Evolutionary conservation across 2,113 vertebrate species (phyloP), one percentile per base, ranked within the genome.

Genomic region (Gadus macrocephalus): DNA sequence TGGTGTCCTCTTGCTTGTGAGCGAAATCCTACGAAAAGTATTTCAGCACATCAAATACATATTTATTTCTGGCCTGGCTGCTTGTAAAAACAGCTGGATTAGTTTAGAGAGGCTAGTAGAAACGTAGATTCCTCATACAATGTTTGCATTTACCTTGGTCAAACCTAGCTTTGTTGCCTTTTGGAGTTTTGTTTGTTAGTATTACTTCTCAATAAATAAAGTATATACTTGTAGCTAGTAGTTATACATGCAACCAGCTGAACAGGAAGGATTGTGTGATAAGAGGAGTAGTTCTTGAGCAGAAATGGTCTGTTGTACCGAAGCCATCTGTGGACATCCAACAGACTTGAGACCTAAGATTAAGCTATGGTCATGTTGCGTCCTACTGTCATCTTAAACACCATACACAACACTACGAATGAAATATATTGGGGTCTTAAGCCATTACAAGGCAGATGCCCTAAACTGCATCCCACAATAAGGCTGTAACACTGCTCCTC

Each of bases 181-280:
- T 49, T 35, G 31, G 31, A 35, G n/a, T 53, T 64, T 17, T 35
- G 15, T 3, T 31, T 16, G 17, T n/a, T 15, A 64, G 25, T 64
- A 16, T 55, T 64, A 49, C 5, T 49, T 49, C 42, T 49, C 42
- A 35, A 27, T 58, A 81, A 35, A 53, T 15, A 55, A 27, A 15
- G 63, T 15, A 64, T 56, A 56, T 58, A 66, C 68, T 53, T 14
- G 69, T 71, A 31, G 66, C 55, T 15, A 53, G 74, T 63, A 49
- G 64, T 63, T 35, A 35, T 63, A 58, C 31, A 35, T 35, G 31
- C 31, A 35, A 35, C 31, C 31, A 4, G 4, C 31, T 35, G 72
- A 66, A 76, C 75, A 78, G 76, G 75, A 78, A 78, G 67, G 67
- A 58, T 17, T 17, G 55, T n/a, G 55, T 58, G 3, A n/a, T 58